Percentiles rank a stretch among this genome's conserved stretches.
These are phyloP conservation scores for Lichenostomus cassidix DNA, from an alignment of 2,113 vertebrate genomes.

Conservation along the genomic window DNA sequence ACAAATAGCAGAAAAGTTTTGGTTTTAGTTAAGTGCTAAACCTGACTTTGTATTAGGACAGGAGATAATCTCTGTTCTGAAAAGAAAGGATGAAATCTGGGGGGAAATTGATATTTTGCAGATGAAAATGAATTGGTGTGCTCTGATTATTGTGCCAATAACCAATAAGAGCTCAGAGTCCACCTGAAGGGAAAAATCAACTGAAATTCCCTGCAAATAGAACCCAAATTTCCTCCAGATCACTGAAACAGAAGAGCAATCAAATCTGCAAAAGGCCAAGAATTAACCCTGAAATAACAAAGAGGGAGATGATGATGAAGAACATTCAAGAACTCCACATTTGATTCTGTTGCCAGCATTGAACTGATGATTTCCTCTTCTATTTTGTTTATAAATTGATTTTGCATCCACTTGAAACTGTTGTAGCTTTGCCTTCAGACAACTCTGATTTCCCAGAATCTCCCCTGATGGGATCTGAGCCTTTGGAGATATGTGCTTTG, in stretches of 20 bases:
- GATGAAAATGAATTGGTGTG: neutral
- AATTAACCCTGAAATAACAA: neutral
- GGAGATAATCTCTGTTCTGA: neutral
- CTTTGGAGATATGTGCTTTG: neutral
- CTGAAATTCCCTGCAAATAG: neutral
- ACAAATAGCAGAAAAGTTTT: neutral
- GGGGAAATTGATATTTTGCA: too few relatives aligned
- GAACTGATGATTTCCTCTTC: neutral
- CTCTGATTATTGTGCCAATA: neutral
- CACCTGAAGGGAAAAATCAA: neutral
- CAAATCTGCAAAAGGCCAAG: neutral
- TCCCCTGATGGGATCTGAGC: neutral
- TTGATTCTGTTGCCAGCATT: neutral
- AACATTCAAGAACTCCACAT: neutral
- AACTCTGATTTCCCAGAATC: neutral
- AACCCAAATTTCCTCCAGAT: neutral
- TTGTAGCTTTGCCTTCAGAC: neutral
- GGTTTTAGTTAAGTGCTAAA: neutral
- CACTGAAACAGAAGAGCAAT: neutral
- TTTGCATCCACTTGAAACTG: neutral
- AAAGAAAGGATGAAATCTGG: neutral
- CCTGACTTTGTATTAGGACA: neutral
- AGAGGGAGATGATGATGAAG: neutral
- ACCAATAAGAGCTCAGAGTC: neutral
- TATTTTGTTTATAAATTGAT: neutral